phyloP scores from a whole-genome alignment of 2,113 vertebrate genomes.

The Pangasianodon gigas region DNA sequence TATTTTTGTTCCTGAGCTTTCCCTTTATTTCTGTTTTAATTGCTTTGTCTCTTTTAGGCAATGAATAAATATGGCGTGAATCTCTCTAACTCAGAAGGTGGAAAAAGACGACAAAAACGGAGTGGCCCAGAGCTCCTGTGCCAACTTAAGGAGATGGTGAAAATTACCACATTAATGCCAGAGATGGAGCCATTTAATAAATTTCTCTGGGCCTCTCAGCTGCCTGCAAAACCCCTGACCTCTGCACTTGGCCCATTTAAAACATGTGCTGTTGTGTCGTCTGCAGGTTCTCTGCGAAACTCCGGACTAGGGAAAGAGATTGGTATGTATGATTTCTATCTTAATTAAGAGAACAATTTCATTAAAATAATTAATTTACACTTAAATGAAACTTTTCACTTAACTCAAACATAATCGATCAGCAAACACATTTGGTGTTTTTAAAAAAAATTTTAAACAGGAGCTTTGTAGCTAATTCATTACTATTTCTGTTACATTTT shows the following conservation, averaged over 20 bases:
- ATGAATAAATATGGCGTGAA: slow-evolving; percentile 78
- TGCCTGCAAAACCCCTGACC: slow-evolving; percentile 63
- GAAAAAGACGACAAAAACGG: slow-evolving; percentile 52
- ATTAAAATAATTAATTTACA: neutral
- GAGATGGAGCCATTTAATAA: slow-evolving; percentile 70
- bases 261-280: slow-evolving; percentile 70
- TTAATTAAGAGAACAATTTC: neutral
- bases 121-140: slow-evolving; percentile 71
- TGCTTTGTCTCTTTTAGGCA: slow-evolving; percentile 57
- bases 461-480: neutral
- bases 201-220: slow-evolving; percentile 68
- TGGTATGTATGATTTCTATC: slow-evolving; percentile 44
- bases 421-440: neutral
- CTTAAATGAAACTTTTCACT: neutral
- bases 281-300: slow-evolving; percentile 64
- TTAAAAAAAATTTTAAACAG: neutral
- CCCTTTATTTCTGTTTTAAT: neutral
- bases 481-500: neutral
- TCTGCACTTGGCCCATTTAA: slow-evolving; percentile 69
- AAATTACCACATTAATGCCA: slow-evolving; percentile 66
- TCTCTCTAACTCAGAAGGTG: slow-evolving; percentile 48
- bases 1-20: neutral
- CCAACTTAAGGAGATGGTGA: slow-evolving; percentile 66
- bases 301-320: slow-evolving; percentile 73
- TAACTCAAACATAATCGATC: neutral